Evolutionary conservation across 2,797 vertebrate genomes (phyloP).

Genomic region (Chaetodon trifasciatus): DNA sequence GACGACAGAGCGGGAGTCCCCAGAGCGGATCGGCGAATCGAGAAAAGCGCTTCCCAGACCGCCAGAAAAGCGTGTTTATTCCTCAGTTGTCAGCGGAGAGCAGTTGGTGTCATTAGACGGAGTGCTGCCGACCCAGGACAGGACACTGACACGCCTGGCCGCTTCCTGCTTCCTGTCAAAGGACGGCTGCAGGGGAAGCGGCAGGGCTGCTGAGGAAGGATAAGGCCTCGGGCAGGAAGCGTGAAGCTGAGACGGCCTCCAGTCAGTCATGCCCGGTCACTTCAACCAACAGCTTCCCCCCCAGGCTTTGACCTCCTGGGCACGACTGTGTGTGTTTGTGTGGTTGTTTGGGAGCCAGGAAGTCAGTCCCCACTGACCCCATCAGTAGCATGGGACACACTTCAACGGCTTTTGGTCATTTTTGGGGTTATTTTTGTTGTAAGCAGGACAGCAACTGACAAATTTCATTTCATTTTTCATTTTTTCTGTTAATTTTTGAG

Average conservation of each 20-base stretch:
- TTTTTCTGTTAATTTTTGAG: neutral
- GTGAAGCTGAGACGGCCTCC: constrained; percentile 67
- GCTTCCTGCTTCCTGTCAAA: constrained; percentile 84
- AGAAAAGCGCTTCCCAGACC: constrained; percentile 23
- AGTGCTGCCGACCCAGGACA: constrained; percentile 61
- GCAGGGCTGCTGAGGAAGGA: constrained; percentile 76
- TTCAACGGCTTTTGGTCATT: neutral
- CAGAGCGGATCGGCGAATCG: constrained; percentile 26
- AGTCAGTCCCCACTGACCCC: constrained; percentile 40
- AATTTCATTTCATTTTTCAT: neutral
- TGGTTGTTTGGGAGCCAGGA: constrained; percentile 55
- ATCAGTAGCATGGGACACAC: constrained; percentile 27
- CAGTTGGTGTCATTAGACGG: constrained; percentile 73
- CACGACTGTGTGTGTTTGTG: constrained; percentile 45
- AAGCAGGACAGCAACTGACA: neutral
- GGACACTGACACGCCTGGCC: constrained; percentile 68
- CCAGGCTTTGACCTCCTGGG: constrained; percentile 60
- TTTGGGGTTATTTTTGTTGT: neutral
- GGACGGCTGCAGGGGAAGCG: constrained; percentile 75
- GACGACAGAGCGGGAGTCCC: constrained; percentile 21
- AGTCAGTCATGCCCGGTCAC: constrained; percentile 70
- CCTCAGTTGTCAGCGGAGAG: constrained; percentile 65
- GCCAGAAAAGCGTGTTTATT: constrained; percentile 32
- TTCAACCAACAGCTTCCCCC: constrained; percentile 35
- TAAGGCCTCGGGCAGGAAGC: constrained; percentile 80